A percentile compares a stretch with the other conserved stretches of the same genome.
These are phyloP conservation scores for Sussaba pulchella DNA, from an alignment of 2,888 invertebrate genomes.

Conservation along the genomic window DNA sequence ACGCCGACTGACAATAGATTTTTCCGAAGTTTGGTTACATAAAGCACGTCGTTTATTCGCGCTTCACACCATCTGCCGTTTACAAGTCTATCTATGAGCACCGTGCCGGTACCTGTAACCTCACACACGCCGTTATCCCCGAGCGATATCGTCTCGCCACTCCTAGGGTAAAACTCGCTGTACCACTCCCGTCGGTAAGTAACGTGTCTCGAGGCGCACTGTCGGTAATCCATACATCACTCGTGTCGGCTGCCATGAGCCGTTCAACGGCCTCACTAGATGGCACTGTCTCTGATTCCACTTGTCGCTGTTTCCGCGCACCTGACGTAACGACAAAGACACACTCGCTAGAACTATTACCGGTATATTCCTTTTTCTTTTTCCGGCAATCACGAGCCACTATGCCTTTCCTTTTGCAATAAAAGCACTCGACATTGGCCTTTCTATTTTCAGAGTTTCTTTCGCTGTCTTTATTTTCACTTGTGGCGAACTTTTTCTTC, in stretches of 20 bases:
- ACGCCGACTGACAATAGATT: constrained; percentile 67
- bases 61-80: constrained; percentile 56
- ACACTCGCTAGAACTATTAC: neutral
- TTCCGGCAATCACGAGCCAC: constrained; percentile 24
- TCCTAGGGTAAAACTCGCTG: neutral
- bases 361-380: neutral
- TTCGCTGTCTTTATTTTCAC: neutral
- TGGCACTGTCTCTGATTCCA: neutral
- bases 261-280: neutral
- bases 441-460: constrained; percentile 8
- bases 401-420: constrained; percentile 11
- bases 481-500: constrained; percentile 11
- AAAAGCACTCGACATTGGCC: constrained; percentile 5
- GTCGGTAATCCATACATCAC: neutral
- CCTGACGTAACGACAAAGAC: neutral
- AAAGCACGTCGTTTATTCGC: constrained; percentile 65
- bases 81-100: constrained; percentile 53
- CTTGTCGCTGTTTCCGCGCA: neutral
- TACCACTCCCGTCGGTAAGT: no score
- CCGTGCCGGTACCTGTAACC: constrained; percentile 50
- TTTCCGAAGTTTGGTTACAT: no score
- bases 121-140: constrained; percentile 54
- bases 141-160: constrained; percentile 20
- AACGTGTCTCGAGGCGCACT: no score
- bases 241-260: neutral